Conservation (phyloP, 2,888 invertebrate species). For the Lasius fuliginosus region DNA sequence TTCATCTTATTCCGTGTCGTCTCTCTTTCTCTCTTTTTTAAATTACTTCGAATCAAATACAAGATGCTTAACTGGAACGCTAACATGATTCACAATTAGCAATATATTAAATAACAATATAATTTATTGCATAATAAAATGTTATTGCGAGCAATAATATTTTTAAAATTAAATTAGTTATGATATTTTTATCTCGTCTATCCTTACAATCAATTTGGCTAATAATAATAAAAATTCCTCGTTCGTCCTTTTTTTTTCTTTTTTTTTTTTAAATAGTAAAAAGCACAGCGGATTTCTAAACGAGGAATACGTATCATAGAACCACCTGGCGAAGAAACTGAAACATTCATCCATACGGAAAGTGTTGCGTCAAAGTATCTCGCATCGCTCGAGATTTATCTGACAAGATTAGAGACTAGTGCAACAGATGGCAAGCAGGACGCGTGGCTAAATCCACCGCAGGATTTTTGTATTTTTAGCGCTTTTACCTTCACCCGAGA, state of each 20-base stretch:
- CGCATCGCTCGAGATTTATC: constrained; percentile 54
- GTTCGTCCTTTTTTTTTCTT: not conserved
- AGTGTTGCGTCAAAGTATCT: constrained; percentile 45
- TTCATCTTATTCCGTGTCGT: not conserved
- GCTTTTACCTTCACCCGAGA: constrained; percentile 11
- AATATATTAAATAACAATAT: constrained; percentile 1
- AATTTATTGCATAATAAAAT: not conserved
- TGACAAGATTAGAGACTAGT: constrained; percentile 67
- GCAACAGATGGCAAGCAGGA: constrained; percentile 81
- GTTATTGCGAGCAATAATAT: not conserved
- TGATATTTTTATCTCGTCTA: not conserved
- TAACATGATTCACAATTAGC: not conserved
- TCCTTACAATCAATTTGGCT: not conserved
- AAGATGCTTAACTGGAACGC: not conserved
- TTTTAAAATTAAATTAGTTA: not conserved
- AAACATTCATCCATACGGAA: constrained; percentile 38
- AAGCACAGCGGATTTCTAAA: not conserved
- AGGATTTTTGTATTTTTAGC: constrained; percentile 57
- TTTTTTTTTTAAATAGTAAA: not conserved
- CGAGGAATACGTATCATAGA: not conserved
- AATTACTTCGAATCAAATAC: not conserved
- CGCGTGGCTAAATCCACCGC: constrained; percentile 75
- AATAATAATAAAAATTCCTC: not conserved
- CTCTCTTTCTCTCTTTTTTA: not conserved
- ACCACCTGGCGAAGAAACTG: not conserved